Evolutionary conservation across 2,888 invertebrate genomes (phyloP).

Genomic region (Stenotaenia linearis): DNA sequence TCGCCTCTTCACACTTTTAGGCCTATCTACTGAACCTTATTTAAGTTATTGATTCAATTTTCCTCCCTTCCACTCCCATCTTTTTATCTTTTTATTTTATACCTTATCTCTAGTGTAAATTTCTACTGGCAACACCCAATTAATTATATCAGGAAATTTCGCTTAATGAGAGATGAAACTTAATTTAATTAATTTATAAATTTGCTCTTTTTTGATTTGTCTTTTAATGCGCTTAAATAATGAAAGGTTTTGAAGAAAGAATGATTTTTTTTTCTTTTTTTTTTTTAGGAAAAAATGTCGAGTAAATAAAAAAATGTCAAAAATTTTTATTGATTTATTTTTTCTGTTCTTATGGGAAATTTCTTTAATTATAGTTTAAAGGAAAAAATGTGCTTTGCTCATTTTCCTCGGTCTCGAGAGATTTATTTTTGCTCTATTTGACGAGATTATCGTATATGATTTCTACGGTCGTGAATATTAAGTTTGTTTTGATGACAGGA

Average conservation of each 20-base stretch:
- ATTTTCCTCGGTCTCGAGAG: neutral
- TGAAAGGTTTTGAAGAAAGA: neutral
- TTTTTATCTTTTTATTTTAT: neutral
- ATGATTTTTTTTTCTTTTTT: neutral
- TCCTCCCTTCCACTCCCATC: neutral
- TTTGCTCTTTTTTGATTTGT: neutral
- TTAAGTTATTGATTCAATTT: neutral
- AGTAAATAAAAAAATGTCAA: too few relatives aligned
- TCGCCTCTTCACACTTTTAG: neutral
- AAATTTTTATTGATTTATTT: neutral
- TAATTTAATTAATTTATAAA: slow-evolving; percentile 17
- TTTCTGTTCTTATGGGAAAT: neutral
- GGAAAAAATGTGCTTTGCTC: neutral
- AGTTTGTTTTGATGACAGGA: neutral
- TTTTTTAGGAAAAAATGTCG: too few relatives aligned
- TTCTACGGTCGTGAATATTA: neutral
- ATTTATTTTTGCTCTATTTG: neutral
- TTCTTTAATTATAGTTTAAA: neutral
- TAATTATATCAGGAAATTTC: neutral
- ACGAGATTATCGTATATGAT: neutral
- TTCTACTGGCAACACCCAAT: slow-evolving; percentile 3
- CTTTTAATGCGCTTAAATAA: neutral
- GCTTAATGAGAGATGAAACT: neutral
- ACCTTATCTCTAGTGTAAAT: neutral
- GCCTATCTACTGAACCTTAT: neutral